A percentile compares a stretch with the other conserved stretches of the same genome.
Evolutionary conservation across 2,113 vertebrate genomes (phyloP).

Genomic region (Ctenomys sociabilis): DNA sequence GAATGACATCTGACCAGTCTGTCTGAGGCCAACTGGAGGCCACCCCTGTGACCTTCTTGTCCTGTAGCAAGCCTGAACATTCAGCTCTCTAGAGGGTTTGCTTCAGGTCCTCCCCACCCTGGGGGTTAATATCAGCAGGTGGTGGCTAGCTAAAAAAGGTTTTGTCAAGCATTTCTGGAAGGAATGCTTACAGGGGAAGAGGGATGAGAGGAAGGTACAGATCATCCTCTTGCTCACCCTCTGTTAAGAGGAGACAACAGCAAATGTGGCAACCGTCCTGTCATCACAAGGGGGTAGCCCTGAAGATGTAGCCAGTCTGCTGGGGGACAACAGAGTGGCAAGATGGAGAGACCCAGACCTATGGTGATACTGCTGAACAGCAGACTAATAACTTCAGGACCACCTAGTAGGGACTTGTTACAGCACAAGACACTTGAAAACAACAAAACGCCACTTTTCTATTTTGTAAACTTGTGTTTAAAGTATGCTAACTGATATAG

Average conservation of each 20-base stretch:
- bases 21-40: background rate
- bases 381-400: background rate
- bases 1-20: background rate
- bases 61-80: accelerated
- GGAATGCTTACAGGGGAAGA: background rate
- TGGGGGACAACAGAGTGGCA: background rate
- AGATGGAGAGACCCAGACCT: background rate
- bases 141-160: background rate
- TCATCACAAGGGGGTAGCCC: background rate
- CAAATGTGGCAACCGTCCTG: background rate
- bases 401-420: background rate
- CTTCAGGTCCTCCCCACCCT: background rate
- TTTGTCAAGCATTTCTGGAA: background rate
- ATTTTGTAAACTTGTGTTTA: background rate
- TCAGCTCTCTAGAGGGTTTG: background rate
- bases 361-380: background rate
- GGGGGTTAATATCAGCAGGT: background rate
- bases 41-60: background rate
- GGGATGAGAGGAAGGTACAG: background rate
- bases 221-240: background rate
- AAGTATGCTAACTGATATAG: background rate
- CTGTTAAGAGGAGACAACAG: background rate
- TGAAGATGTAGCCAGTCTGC: background rate
- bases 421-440: background rate
- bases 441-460: background rate